Evolutionary conservation across 2,797 vertebrate species (phyloP), one percentile per base, ranked within the genome.

Genomic region (Enteromius trimaculatus): DNA sequence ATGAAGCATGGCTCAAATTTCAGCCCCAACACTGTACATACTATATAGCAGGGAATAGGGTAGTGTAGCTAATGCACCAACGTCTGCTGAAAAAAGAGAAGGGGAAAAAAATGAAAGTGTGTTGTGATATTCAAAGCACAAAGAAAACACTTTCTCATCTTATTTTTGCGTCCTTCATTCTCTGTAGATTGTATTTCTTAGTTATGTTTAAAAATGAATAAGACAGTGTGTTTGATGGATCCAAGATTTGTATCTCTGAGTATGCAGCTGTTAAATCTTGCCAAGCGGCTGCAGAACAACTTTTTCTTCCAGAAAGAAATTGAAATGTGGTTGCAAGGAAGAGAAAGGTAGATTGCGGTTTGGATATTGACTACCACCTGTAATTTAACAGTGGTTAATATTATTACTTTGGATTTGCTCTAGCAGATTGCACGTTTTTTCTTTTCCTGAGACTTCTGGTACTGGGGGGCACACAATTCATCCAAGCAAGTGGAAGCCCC

Each of bases 1-100:
- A 88, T 75, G 82, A 89, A 87, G 66, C 71, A 78, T 26, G 74
- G 82, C 76, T 90, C 84, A 82, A 86, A 85, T 69, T 82, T 77
- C 78, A 78, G 47, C 58, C 17, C 64, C 17, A 68, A 42, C 55
- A 53, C 55, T 37, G 34, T 21, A 55, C 51, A 21, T 69, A 77
- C 70, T 34, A 42, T 29, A 69, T 21, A 13, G 39, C 80, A 21
- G 3, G 62, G 77, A 79, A 44, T 58, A 23, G 77, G 60, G 31
- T 55, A 62, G 79, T 53, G 23, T 55, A 21, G 62, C 34, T 49
- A 62, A 44, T 47, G 77, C 34, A 3, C 77, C 53, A 76, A 10
- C 37, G 29, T 47, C 47, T 16, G 10, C 65, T 77, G 37, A 72
- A 55, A n/a, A 70, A 60, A 37, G 7, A 8, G 8, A 39, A 39